phyloP scores from a whole-genome alignment of 2,113 vertebrate genomes.

The Hipposideros armiger region DNA sequence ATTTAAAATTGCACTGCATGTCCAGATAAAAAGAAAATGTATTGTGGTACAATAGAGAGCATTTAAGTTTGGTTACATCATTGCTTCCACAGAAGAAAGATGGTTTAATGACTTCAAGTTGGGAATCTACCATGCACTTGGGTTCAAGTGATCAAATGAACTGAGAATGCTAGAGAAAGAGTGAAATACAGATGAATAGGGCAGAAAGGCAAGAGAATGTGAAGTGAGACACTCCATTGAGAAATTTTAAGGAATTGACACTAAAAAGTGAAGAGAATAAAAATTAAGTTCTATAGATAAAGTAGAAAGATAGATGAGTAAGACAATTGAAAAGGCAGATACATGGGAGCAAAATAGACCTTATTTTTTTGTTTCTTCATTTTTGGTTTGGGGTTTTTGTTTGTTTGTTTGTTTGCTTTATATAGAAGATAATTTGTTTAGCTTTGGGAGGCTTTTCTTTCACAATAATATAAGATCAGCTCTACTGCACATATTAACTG shows the following conservation, averaged over 20 bases:
- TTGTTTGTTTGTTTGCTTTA: too few relatives aligned
- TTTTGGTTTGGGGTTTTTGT: too few relatives aligned
- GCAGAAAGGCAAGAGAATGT: neutral
- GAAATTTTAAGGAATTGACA: neutral
- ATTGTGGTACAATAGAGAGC: neutral
- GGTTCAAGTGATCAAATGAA: neutral
- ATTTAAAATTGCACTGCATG: neutral
- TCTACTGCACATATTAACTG: neutral
- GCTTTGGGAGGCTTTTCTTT: too few relatives aligned
- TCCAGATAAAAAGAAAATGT: neutral
- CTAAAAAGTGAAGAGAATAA: neutral
- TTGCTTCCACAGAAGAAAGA: neutral
- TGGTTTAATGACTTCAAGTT: neutral
- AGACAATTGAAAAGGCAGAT: neutral
- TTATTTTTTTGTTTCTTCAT: neutral
- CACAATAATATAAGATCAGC: too few relatives aligned
- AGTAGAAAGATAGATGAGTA: neutral
- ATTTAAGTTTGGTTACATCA: neutral
- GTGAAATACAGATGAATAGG: neutral
- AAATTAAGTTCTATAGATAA: neutral
- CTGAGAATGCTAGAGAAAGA: neutral
- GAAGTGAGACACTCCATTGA: fast-evolving
- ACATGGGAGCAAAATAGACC: neutral
- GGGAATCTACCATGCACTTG: neutral
- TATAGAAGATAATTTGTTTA: too few relatives aligned